Percentiles rank a stretch among this genome's conserved stretches.
Conservation (phyloP, 2,888 invertebrate species). For the Dorcus hopei region DNA sequence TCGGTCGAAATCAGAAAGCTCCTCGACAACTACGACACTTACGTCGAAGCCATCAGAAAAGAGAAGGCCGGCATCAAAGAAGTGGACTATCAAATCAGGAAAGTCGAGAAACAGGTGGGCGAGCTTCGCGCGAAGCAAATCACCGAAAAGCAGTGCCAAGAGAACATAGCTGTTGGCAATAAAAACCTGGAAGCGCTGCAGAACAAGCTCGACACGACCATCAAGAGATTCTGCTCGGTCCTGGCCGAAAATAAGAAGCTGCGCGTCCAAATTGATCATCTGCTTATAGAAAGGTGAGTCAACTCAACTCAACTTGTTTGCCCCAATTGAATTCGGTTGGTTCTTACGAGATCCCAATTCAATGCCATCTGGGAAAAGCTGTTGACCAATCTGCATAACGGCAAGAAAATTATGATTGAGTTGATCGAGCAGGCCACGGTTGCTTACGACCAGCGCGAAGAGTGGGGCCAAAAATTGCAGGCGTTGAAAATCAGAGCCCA, state of each 20-base stretch:
- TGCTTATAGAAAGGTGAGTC: slow-evolving; percentile 68
- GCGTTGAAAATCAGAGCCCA: slow-evolving; percentile 76
- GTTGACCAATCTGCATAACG: slow-evolving; percentile 69
- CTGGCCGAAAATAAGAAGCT: slow-evolving; percentile 70
- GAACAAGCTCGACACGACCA: slow-evolving; percentile 72
- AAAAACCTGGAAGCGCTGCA: slow-evolving; percentile 66
- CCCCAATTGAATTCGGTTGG: not conserved
- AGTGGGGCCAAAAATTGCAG: slow-evolving; percentile 75
- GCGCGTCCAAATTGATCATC: slow-evolving; percentile 75
- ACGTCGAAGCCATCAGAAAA: slow-evolving; percentile 38
- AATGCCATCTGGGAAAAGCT: slow-evolving; percentile 78
- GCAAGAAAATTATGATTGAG: slow-evolving; percentile 80
- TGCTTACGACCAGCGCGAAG: slow-evolving; percentile 85
- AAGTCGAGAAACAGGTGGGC: slow-evolving; percentile 17
- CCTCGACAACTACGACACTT: slow-evolving; percentile 56
- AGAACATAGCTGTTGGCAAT: slow-evolving; percentile 53
- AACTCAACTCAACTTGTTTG: not conserved
- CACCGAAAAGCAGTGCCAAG: slow-evolving; percentile 51
- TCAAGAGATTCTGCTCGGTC: slow-evolving; percentile 72
- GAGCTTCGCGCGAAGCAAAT: slow-evolving; percentile 39
- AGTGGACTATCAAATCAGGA: slow-evolving; percentile 53
- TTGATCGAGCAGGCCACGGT: slow-evolving; percentile 84
- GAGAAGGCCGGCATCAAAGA: slow-evolving; percentile 49
- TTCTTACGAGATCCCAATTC: slow-evolving; percentile 58
- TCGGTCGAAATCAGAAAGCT: slow-evolving; percentile 55